Evolutionary conservation across 1,140 invertebrate genomes (phyloP).

Genomic region (Cephus cinctus): DNA sequence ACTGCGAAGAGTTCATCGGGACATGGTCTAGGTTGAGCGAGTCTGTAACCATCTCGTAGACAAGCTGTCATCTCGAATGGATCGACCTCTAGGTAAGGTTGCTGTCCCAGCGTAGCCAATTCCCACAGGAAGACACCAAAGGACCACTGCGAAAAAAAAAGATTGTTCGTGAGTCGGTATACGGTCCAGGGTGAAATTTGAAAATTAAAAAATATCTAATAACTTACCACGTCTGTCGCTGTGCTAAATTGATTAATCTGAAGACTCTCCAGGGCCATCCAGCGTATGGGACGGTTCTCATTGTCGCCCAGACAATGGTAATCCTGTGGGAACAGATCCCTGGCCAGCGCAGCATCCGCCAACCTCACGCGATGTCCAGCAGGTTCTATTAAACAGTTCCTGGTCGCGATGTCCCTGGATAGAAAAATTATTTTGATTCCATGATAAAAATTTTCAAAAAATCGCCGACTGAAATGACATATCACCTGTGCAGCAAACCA

Average conservation of each 20-base stretch:
- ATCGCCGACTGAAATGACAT: not conserved
- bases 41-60: constrained; percentile 82
- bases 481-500: constrained; percentile 76
- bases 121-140: constrained; percentile 95
- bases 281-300: constrained; percentile 92
- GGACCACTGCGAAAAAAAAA: constrained; percentile 74
- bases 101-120: constrained; percentile 82
- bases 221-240: constrained; percentile 80
- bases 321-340: constrained; percentile 92
- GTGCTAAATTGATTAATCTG: constrained; percentile 76
- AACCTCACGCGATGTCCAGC: constrained; percentile 74
- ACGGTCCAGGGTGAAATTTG: not conserved
- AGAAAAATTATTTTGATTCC: constrained; percentile 4
- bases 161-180: constrained; percentile 9
- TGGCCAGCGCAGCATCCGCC: constrained; percentile 83
- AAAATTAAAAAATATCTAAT: constrained; percentile 1
- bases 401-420: constrained; percentile 77
- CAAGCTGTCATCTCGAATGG: constrained; percentile 88
- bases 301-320: constrained; percentile 94
- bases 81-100: constrained; percentile 87
- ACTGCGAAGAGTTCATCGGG: constrained; percentile 92
- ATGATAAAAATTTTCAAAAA: not conserved
- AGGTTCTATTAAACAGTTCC: constrained; percentile 84
- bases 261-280: constrained; percentile 90
- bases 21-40: constrained; percentile 88